Evolutionary conservation across 2,888 invertebrate species (phyloP).

Genomic region (Trachelus iudaicus): DNA sequence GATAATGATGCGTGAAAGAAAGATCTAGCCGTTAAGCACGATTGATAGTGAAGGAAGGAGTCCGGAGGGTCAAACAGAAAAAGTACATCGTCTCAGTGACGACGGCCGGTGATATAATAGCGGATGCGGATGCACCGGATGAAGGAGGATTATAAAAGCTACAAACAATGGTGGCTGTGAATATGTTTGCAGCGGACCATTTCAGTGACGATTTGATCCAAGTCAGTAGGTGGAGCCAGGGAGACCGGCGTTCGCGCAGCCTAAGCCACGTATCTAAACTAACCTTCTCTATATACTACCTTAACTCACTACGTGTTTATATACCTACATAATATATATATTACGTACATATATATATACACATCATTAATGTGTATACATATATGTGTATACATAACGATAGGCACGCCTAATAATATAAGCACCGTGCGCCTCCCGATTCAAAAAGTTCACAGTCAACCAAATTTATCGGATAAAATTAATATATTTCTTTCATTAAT

Average conservation of each 20-base stretch:
- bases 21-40: background rate
- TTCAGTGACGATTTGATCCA: slow-evolving; percentile 66
- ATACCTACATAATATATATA: slow-evolving; percentile 46
- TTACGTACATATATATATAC: slow-evolving; percentile 30
- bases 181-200: slow-evolving; percentile 66
- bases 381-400: slow-evolving; percentile 38
- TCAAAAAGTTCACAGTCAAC: slow-evolving; percentile 45
- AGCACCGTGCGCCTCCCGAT: slow-evolving; percentile 52
- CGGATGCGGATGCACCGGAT: background rate
- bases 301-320: slow-evolving; percentile 64
- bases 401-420: slow-evolving; percentile 40
- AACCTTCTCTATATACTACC: slow-evolving; percentile 66
- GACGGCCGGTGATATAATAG: background rate
- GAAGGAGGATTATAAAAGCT: slow-evolving; percentile 14
- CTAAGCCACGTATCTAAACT: slow-evolving; percentile 67
- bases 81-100: background rate
- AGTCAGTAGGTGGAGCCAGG: slow-evolving; percentile 66
- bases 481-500: background rate
- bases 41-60: background rate
- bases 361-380: slow-evolving; percentile 31
- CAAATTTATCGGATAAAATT: background rate
- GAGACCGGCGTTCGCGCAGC: slow-evolving; percentile 64
- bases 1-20: background rate
- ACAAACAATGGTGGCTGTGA: slow-evolving; percentile 62
- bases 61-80: background rate